Conservation (phyloP, 2,888 invertebrate genomes). For the Eupithecia subfuscata region DNA sequence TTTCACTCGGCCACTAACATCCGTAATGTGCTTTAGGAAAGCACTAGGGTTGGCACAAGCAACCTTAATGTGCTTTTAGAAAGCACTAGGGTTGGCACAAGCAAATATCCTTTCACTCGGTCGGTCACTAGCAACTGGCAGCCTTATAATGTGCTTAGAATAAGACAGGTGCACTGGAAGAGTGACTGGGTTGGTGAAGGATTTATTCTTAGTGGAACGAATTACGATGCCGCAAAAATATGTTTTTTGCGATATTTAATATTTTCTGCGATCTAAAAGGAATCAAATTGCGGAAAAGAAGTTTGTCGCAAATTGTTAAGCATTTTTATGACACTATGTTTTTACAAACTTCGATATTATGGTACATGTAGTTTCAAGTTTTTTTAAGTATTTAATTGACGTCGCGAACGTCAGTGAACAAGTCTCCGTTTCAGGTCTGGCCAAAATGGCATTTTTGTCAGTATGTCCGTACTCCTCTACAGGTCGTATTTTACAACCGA, state of each 20-base stretch:
- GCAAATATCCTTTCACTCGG: neutral
- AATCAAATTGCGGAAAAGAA: neutral
- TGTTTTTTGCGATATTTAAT: neutral
- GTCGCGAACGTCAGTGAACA: too few species aligned
- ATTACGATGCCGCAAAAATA: neutral
- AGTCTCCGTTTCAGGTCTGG: too few species aligned
- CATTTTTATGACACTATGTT: neutral
- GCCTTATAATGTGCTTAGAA: neutral
- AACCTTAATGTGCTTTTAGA: neutral
- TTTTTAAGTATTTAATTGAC: neutral
- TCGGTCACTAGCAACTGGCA: too few species aligned
- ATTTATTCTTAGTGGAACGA: neutral
- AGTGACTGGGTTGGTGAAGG: neutral
- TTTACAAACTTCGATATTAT: neutral
- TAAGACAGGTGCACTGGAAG: neutral
- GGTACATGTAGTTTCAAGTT: too few species aligned
- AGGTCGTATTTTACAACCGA: too few species aligned
- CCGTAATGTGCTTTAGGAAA: neutral
- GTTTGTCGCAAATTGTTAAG: neutral
- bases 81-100: too few species aligned
- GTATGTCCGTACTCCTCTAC: too few species aligned
- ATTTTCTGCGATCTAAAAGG: neutral
- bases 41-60: too few species aligned
- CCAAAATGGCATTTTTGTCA: too few species aligned
- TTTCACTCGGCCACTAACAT: slow-evolving; percentile 20